A percentile compares a stretch with the other conserved stretches of the same genome.
phyloP scores from a whole-genome alignment of 2,888 invertebrate species.

The Cactoblastis cactorum region DNA sequence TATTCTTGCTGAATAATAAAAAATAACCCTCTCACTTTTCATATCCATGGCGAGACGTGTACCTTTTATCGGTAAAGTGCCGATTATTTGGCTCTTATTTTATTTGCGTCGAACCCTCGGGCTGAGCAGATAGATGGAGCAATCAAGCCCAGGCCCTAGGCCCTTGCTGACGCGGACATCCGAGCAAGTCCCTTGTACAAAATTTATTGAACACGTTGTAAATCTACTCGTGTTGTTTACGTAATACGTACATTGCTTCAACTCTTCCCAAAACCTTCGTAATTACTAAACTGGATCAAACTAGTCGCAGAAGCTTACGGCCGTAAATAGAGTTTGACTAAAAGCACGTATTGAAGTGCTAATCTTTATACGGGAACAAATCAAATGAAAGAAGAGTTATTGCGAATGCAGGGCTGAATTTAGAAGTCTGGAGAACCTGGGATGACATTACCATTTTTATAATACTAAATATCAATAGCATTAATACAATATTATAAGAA shows the following conservation, averaged over 20 bases:
- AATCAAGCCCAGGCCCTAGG: slow-evolving; percentile 58
- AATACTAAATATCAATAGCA: too few relatives aligned
- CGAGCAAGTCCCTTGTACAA: slow-evolving; percentile 48
- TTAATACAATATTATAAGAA: too few relatives aligned
- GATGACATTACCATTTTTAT: too few relatives aligned
- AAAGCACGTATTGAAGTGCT: slow-evolving; percentile 34
- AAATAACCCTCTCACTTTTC: slow-evolving; percentile 19
- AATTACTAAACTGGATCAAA: slow-evolving; percentile 33
- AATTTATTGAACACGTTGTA: slow-evolving; percentile 70
- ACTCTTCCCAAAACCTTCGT: slow-evolving; percentile 23
- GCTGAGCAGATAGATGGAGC: slow-evolving; percentile 66
- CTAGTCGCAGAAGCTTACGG: slow-evolving; percentile 25
- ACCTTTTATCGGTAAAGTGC: slow-evolving; percentile 31
- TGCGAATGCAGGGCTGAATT: too few relatives aligned
- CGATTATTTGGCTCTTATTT: slow-evolving; percentile 60
- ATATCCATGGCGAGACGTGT: slow-evolving; percentile 26
- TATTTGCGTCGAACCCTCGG: slow-evolving; percentile 52
- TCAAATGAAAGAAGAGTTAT: slow-evolving; percentile 47
- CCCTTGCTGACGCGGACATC: slow-evolving; percentile 61
- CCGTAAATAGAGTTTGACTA: slow-evolving; percentile 25
- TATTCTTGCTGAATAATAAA: slow-evolving; percentile 16
- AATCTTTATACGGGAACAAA: slow-evolving; percentile 41
- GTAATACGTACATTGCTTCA: slow-evolving; percentile 30
- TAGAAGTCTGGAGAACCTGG: too few relatives aligned
- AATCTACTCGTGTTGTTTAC: slow-evolving; percentile 58